phyloP scores from a whole-genome alignment of 2,113 vertebrate genomes.

The Osmerus eperlanus region DNA sequence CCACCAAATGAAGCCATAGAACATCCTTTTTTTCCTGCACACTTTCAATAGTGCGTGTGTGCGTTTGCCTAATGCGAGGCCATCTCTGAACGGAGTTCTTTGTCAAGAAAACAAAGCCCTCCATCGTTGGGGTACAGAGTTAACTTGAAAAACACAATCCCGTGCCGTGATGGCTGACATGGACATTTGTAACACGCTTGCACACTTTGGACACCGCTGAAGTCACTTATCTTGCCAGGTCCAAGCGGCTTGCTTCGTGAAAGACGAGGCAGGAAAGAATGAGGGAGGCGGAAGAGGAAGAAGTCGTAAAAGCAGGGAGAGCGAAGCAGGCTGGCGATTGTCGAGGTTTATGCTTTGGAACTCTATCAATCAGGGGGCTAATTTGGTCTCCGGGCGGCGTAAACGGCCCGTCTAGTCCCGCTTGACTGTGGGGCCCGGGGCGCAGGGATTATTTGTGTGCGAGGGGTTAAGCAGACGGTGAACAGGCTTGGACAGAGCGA shows the following conservation, averaged over 20 bases:
- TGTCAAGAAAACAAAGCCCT: too few species aligned
- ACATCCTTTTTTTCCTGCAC: too few species aligned
- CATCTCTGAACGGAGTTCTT: too few species aligned
- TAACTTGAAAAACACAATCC: slow-evolving; percentile 10
- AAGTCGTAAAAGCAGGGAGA: slow-evolving; percentile 28
- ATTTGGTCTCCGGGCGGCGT: slow-evolving; percentile 43
- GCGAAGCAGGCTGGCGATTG: slow-evolving; percentile 26
- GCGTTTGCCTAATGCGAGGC: background rate
- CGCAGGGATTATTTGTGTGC: slow-evolving; percentile 35
- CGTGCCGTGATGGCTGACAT: slow-evolving; percentile 21
- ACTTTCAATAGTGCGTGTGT: background rate
- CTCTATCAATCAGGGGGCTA: slow-evolving; percentile 51
- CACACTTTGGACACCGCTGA: slow-evolving; percentile 34
- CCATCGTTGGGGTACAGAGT: background rate
- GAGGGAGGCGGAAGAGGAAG: slow-evolving; percentile 10
- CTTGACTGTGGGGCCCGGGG: slow-evolving; percentile 11
- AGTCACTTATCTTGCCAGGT: slow-evolving; percentile 36
- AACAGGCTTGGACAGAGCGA: slow-evolving; percentile 11
- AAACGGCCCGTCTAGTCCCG: slow-evolving; percentile 22
- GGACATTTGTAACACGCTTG: slow-evolving; percentile 23
- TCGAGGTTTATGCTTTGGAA: slow-evolving; percentile 43
- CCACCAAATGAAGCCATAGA: too few species aligned
- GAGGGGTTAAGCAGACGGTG: background rate
- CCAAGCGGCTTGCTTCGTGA: slow-evolving; percentile 10
- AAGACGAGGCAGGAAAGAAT: background rate